phyloP scores from a whole-genome alignment of 2,797 vertebrate genomes.

The Avahi laniger region DNA sequence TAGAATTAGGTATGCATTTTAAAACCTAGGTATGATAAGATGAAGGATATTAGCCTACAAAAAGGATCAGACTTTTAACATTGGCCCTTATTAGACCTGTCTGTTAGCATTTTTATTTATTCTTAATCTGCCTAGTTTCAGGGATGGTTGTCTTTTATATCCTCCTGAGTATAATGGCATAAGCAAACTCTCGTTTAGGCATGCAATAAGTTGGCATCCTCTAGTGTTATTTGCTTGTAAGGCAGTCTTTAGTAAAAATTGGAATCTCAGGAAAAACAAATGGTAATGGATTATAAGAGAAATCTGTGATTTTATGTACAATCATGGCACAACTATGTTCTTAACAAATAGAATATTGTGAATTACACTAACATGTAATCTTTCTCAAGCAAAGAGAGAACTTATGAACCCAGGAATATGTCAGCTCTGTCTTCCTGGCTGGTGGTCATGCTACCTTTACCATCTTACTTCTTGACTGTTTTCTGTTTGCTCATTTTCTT shows the following conservation, averaged over 20 bases:
- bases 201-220: neutral
- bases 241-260: slow-evolving; percentile 10
- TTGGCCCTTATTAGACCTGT: neutral
- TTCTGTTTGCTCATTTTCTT: neutral
- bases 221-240: neutral
- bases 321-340: neutral
- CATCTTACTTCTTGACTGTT: neutral
- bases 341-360: neutral
- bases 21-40: neutral
- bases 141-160: neutral
- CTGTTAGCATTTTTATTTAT: neutral
- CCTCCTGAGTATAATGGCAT: neutral
- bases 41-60: neutral
- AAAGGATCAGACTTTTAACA: neutral
- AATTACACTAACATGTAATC: neutral
- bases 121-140: neutral
- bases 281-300: neutral
- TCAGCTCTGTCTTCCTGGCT: neutral
- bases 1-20: neutral
- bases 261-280: slow-evolving; percentile 9
- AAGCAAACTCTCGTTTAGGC: neutral
- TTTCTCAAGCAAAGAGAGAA: neutral
- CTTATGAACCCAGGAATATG: neutral
- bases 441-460: neutral
- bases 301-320: neutral